These are phyloP conservation scores for Xerus inauris DNA, from an alignment of 2,113 vertebrate species.

Conservation along the genomic window DNA sequence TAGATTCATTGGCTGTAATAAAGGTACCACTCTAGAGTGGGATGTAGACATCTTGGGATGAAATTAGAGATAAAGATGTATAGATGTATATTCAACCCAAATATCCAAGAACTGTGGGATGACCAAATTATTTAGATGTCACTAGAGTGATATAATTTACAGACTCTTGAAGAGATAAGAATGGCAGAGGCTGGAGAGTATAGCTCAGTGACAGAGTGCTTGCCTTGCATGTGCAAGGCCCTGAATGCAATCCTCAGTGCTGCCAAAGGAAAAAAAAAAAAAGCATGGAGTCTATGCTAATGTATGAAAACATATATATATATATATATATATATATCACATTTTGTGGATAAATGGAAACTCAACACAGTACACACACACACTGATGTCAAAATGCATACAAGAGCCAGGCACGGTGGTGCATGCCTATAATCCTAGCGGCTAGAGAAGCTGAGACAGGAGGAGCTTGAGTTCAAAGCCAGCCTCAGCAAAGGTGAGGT, in stretches of 20 bases:
- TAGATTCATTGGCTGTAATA: not conserved
- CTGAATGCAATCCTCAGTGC: not conserved
- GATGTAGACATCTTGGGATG: not conserved
- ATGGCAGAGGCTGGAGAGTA: too few relatives aligned
- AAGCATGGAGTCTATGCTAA: not conserved
- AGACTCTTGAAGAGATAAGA: not conserved
- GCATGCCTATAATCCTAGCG: too few relatives aligned
- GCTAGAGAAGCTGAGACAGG: too few relatives aligned
- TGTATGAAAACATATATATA: too few relatives aligned
- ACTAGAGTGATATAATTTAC: too few relatives aligned
- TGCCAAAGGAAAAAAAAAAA: not conserved
- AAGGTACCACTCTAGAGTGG: not conserved
- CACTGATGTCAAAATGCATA: not conserved
- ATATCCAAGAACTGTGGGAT: not conserved
- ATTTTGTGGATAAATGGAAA: not conserved
- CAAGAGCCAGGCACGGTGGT: too few relatives aligned
- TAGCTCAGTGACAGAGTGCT: not conserved
- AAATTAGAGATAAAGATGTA: not conserved
- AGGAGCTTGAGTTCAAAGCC: too few relatives aligned
- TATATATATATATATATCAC: not conserved
- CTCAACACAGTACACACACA: fast-evolving
- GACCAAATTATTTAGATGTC: not conserved
- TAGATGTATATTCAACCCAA: not conserved
- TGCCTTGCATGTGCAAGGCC: not conserved
- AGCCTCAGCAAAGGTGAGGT: too few relatives aligned